phyloP scores from a whole-genome alignment of 2,113 vertebrate genomes.

The Anguilla rostrata region DNA sequence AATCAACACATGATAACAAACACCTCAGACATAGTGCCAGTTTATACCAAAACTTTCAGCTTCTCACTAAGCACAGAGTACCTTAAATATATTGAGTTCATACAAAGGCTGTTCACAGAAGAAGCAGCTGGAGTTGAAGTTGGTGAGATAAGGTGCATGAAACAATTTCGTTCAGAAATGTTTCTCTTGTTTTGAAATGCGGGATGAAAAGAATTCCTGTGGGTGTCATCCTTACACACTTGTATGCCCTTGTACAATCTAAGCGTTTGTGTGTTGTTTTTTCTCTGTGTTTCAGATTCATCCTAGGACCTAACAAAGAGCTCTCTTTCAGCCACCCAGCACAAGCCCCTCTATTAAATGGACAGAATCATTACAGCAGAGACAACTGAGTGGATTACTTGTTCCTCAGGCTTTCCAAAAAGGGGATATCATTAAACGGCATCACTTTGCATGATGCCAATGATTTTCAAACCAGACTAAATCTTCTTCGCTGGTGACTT shows the following conservation, averaged over 20 bases:
- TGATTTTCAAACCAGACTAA: constrained; percentile 67
- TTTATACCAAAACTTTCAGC: neutral
- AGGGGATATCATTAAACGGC: constrained; percentile 66
- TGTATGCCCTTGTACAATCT: constrained; percentile 60
- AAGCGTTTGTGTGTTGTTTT: constrained; percentile 58
- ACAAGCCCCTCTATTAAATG: constrained; percentile 70
- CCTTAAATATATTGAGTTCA: neutral
- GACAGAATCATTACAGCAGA: constrained; percentile 79
- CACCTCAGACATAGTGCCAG: neutral
- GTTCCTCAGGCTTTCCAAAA: constrained; percentile 70
- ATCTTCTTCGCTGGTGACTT: constrained; percentile 62
- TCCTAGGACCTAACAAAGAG: constrained; percentile 89
- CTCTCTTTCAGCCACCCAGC: constrained; percentile 52
- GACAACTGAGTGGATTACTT: constrained; percentile 88
- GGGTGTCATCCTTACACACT: constrained; percentile 53
- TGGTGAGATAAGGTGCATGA: constrained; percentile 48
- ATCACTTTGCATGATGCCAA: constrained; percentile 63
- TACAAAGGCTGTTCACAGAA: constrained; percentile 41
- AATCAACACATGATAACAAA: neutral
- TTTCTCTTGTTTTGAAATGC: constrained; percentile 41
- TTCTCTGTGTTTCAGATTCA: constrained; percentile 87
- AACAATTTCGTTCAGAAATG: constrained; percentile 55
- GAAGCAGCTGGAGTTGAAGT: constrained; percentile 27
- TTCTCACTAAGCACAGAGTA: neutral
- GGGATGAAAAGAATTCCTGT: constrained; percentile 45